Conservation (phyloP, 2,888 invertebrate genomes). For the Sarcophaga caerulescens region DNA sequence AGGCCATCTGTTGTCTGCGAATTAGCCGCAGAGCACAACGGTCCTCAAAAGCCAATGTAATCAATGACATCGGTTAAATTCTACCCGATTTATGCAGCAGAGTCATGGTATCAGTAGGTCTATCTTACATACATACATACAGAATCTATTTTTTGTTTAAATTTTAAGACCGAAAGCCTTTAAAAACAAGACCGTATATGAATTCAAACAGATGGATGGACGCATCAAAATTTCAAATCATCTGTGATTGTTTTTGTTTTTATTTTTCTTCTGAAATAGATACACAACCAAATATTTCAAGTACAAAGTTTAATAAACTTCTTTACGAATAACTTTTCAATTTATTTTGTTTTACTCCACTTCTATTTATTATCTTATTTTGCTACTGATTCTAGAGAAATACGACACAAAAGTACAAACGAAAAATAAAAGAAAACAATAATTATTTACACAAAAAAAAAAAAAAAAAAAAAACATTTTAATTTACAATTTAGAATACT, state of each 20-base stretch:
- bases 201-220: no score
- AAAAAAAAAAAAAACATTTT: neutral
- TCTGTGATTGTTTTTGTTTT: no score
- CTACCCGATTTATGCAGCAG: no score
- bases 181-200: no score
- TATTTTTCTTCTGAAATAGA: neutral
- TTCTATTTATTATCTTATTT: conserved; percentile 24
- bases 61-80: no score
- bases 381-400: conserved; percentile 19
- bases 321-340: neutral
- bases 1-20: no score
- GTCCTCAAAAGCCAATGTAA: no score
- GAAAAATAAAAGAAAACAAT: neutral
- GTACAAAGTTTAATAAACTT: conserved; percentile 24
- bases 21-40: no score
- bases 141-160: no score
- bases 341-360: neutral
- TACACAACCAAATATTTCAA: neutral
- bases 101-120: no score
- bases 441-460: neutral
- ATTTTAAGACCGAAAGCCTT: no score
- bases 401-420: neutral
- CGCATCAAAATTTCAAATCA: neutral
- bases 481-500: conserved; percentile 41
- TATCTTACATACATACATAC: no score